These are phyloP conservation scores for Amitus sp. DNA, from an alignment of 2,888 invertebrate genomes.

Conservation along the genomic window DNA sequence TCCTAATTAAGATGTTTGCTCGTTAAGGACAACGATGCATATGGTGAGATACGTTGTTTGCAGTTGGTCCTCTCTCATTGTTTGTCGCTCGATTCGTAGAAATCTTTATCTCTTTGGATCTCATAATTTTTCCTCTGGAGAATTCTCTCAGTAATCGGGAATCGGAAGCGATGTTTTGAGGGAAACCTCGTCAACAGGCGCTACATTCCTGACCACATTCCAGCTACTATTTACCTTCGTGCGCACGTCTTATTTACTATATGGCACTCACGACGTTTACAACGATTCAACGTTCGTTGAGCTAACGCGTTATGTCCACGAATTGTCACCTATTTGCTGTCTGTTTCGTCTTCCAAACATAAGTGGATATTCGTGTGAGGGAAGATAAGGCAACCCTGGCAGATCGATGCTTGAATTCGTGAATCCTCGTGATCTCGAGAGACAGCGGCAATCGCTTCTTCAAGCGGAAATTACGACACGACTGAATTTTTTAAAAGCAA, in stretches of 20 bases:
- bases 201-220: slow-evolving; percentile 20
- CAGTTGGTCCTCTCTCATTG: slow-evolving; percentile 6
- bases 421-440: no score
- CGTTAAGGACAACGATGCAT: slow-evolving; percentile 22
- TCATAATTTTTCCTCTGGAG: no score
- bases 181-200: slow-evolving; percentile 21
- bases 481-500: background rate
- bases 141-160: slow-evolving; percentile 16
- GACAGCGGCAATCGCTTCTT: no score
- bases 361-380: background rate
- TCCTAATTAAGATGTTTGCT: slow-evolving; percentile 33
- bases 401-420: background rate
- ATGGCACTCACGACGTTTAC: slow-evolving; percentile 20
- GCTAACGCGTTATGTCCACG: slow-evolving; percentile 20
- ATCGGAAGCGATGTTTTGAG: slow-evolving; percentile 24
- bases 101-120: no score
- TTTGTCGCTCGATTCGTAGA: slow-evolving; percentile 16
- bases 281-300: slow-evolving; percentile 21
- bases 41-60: slow-evolving; percentile 26
- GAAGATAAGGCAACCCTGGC: slow-evolving; percentile 21
- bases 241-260: slow-evolving; percentile 25
- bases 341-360: slow-evolving; percentile 18
- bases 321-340: slow-evolving; percentile 23
- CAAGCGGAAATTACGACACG: background rate
- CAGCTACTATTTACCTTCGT: slow-evolving; percentile 23